phyloP scores from a whole-genome alignment of 2,797 vertebrate species.

The Adelosebastes latens region DNA sequence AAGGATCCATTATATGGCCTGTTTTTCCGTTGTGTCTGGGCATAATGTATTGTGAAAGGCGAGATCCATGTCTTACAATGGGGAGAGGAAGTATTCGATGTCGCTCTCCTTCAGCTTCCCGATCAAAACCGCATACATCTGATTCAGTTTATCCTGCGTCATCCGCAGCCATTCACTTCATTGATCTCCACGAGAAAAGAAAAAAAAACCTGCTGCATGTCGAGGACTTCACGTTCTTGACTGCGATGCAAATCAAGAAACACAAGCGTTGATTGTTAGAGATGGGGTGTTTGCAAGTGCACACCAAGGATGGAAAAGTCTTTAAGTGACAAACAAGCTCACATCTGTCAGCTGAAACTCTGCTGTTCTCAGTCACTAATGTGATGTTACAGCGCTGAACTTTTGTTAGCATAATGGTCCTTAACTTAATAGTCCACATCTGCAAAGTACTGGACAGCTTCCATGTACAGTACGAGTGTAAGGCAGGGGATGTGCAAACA shows the following conservation, averaged over 20 bases:
- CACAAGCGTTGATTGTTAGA: slow-evolving; percentile 36
- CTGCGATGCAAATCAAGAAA: slow-evolving; percentile 34
- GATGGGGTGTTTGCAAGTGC: slow-evolving; percentile 49
- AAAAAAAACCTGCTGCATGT: slow-evolving; percentile 25
- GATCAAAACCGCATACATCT: slow-evolving; percentile 69
- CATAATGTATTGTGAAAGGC: slow-evolving; percentile 50
- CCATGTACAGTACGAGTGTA: not conserved
- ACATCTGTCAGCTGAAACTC: slow-evolving; percentile 27
- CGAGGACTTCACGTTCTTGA: slow-evolving; percentile 22
- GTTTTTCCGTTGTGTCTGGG: slow-evolving; percentile 47
- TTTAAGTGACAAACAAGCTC: slow-evolving; percentile 20
- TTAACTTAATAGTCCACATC: slow-evolving; percentile 12
- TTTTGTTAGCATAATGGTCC: slow-evolving; percentile 9
- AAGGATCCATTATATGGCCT: slow-evolving; percentile 54
- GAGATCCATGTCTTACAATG: slow-evolving; percentile 46
- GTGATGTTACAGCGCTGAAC: slow-evolving; percentile 10
- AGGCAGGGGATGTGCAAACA: not conserved
- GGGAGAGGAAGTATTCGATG: slow-evolving; percentile 65
- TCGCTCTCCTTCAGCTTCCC: slow-evolving; percentile 51
- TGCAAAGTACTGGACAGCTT: slow-evolving; percentile 1
- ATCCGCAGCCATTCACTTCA: slow-evolving; percentile 52
- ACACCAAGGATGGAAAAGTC: slow-evolving; percentile 37
- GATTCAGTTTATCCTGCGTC: slow-evolving; percentile 60
- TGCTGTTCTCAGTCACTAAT: slow-evolving; percentile 21
- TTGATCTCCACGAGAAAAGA: slow-evolving; percentile 47